A percentile compares a stretch with the other conserved stretches of the same genome.
Evolutionary conservation across 2,113 vertebrate species (phyloP).

Genomic region (Bagarius yarrelli): DNA sequence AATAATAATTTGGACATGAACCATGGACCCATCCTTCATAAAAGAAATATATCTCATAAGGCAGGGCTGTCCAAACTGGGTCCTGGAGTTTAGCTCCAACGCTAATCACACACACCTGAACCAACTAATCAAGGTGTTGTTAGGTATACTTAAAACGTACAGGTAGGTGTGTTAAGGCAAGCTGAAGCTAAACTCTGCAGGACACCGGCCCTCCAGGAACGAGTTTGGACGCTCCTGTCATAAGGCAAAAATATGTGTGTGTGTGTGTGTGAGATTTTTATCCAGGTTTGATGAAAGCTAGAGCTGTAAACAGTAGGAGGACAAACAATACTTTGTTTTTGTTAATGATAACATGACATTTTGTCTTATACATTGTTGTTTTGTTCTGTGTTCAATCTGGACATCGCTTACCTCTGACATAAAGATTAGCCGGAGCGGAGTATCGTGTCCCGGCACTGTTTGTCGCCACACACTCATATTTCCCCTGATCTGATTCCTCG

Average conservation of each 20-base stretch:
- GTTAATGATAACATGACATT: not conserved
- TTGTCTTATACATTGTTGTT: not conserved
- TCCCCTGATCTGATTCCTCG: constrained; percentile 97
- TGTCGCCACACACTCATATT: constrained; percentile 95
- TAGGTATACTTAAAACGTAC: too few species aligned
- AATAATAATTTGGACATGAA: not conserved
- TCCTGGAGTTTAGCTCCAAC: too few species aligned
- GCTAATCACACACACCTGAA: too few species aligned
- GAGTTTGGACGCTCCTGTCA: too few species aligned
- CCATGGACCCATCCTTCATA: not conserved
- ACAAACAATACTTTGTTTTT: not conserved
- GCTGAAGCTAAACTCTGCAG: too few species aligned
- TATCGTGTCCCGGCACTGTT: constrained; percentile 95
- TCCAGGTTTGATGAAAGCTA: constrained; percentile 16
- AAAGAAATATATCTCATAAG: constrained; percentile 7
- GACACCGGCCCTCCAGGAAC: too few species aligned
- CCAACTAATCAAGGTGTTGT: too few species aligned
- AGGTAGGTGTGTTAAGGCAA: too few species aligned
- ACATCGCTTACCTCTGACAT: constrained; percentile 90
- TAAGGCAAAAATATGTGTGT: not conserved
- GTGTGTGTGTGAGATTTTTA: not conserved
- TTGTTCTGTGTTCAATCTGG: constrained; percentile 18
- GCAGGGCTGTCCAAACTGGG: too few species aligned
- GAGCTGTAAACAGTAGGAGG: constrained; percentile 22
- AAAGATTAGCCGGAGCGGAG: constrained; percentile 94